Conservation (phyloP, 2,797 vertebrate genomes). For the Bovichtus diacanthus region DNA sequence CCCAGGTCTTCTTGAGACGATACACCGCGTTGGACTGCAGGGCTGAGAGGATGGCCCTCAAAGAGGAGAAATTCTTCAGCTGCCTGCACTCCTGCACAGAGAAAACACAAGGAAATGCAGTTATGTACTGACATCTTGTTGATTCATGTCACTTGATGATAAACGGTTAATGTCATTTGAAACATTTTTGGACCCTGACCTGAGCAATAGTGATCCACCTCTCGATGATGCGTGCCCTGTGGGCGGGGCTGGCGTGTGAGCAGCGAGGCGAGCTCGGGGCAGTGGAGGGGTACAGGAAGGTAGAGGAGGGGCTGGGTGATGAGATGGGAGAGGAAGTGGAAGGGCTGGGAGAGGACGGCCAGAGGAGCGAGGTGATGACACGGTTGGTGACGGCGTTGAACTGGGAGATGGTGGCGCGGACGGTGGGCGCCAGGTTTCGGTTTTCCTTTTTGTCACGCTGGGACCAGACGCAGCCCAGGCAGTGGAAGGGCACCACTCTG, state of each 20-base stretch:
- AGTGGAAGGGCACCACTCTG: slow-evolving; percentile 88
- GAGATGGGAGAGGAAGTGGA: slow-evolving; percentile 61
- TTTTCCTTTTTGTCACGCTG: slow-evolving; percentile 92
- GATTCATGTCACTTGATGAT: not conserved
- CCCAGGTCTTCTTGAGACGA: slow-evolving; percentile 92
- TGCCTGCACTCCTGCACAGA: slow-evolving; percentile 85
- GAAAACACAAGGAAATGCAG: not conserved
- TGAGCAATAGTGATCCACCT: slow-evolving; percentile 91
- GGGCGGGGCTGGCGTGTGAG: slow-evolving; percentile 64
- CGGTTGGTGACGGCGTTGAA: slow-evolving; percentile 90
- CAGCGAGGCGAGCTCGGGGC: slow-evolving; percentile 62
- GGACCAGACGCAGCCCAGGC: slow-evolving; percentile 93
- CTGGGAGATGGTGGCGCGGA: slow-evolving; percentile 92
- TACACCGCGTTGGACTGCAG: slow-evolving; percentile 92
- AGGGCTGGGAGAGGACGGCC: slow-evolving; percentile 48
- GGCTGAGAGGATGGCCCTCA: slow-evolving; percentile 91
- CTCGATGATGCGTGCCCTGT: slow-evolving; percentile 88
- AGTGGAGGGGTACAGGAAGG: slow-evolving; percentile 59
- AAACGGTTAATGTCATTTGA: not conserved
- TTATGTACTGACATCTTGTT: not conserved
- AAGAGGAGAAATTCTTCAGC: slow-evolving; percentile 91
- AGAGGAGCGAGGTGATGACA: slow-evolving; percentile 91
- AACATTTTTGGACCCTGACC: slow-evolving; percentile 71
- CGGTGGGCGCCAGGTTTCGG: slow-evolving; percentile 80
- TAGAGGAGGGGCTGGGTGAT: slow-evolving; percentile 42